Conservation (phyloP, 2,797 vertebrate genomes). For the Heterohyrax brucei region DNA sequence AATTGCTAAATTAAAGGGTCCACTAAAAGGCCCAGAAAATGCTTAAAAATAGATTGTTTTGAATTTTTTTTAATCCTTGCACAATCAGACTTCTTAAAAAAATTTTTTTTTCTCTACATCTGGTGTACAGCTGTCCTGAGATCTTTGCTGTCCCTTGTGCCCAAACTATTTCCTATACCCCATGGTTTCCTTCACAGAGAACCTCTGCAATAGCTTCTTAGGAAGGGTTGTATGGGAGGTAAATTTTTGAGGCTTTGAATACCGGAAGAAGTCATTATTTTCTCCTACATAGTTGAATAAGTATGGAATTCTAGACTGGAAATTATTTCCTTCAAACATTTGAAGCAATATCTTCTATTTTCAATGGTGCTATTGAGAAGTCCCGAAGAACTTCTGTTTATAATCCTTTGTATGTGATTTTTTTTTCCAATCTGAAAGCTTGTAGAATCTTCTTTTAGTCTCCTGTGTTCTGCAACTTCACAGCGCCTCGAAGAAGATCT, state of each 20-base stretch:
- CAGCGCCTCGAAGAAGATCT: neutral
- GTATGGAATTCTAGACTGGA: neutral
- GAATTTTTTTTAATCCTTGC: neutral
- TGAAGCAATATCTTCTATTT: neutral
- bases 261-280: neutral
- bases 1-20: neutral
- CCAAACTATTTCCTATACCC: neutral
- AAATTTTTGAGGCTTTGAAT: conserved; percentile 3
- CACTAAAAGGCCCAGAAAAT: conserved; percentile 18
- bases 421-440: neutral
- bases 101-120: neutral
- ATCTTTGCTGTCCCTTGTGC: neutral
- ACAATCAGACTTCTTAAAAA: neutral
- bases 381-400: neutral
- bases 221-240: neutral
- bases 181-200: conserved; percentile 10
- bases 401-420: neutral
- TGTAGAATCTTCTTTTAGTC: conserved; percentile 6
- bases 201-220: neutral
- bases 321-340: conserved; percentile 15
- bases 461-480: neutral
- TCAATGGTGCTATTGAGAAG: neutral
- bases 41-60: conserved; percentile 14
- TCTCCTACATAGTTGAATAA: neutral
- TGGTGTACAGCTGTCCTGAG: neutral